Evolutionary conservation across 2,888 invertebrate genomes (phyloP).

Genomic region (Microplitis manilae): DNA sequence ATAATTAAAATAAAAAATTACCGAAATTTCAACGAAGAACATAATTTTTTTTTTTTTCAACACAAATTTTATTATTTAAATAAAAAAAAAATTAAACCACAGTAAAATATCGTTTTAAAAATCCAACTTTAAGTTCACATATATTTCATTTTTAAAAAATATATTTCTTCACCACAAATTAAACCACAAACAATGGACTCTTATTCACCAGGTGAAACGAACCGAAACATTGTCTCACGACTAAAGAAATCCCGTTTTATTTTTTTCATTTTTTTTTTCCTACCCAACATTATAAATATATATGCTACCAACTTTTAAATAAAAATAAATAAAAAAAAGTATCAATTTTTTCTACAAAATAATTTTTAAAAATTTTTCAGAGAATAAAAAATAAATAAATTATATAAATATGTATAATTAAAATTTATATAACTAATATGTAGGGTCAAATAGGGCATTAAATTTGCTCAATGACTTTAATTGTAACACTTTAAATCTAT

Average conservation of each 20-base stretch:
- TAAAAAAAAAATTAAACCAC: too few species aligned
- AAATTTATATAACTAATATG: conserved; percentile 47
- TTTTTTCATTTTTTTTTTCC: not conserved
- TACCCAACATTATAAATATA: not conserved
- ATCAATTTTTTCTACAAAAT: too few species aligned
- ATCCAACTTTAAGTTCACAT: too few species aligned
- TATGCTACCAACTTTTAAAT: not conserved
- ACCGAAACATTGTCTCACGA: conserved; percentile 22
- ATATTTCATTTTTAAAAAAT: not conserved
- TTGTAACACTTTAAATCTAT: conserved; percentile 18
- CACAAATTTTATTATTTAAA: too few species aligned
- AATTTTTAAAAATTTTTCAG: not conserved
- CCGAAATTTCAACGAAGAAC: not conserved
- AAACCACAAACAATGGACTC: not conserved
- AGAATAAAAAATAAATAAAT: conserved; percentile 5
- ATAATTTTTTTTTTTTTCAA: not conserved
- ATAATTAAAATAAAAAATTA: not conserved
- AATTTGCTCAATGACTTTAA: conserved; percentile 14
- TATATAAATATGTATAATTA: conserved; percentile 44
- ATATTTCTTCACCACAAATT: not conserved
- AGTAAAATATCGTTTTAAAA: too few species aligned
- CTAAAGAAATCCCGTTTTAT: not conserved
- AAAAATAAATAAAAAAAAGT: too few species aligned
- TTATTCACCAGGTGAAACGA: conserved; percentile 28
- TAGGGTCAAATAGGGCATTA: too few species aligned